phyloP scores from a whole-genome alignment of 2,113 vertebrate species.

The Cynocephalus volans region DNA sequence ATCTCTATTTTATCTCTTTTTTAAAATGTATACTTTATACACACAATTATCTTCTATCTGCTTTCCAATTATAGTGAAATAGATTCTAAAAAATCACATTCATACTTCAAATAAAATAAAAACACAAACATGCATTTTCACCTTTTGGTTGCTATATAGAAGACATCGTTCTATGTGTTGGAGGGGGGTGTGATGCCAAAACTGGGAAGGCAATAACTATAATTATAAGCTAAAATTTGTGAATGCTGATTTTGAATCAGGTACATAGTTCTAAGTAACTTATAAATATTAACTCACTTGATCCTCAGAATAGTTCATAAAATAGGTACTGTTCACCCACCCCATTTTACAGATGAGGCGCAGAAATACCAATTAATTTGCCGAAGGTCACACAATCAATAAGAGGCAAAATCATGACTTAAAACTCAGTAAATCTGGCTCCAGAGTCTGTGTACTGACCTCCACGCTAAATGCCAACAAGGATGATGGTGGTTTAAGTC shows the following conservation, averaged over 20 bases:
- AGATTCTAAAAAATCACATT: not conserved
- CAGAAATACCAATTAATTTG: conserved; percentile 6
- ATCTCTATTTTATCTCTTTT: not conserved
- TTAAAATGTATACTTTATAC: not conserved
- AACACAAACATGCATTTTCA: not conserved
- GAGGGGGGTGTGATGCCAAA: not conserved
- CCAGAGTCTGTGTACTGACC: not conserved
- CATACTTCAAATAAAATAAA: not conserved
- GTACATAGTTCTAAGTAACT: not conserved
- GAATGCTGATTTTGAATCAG: not conserved
- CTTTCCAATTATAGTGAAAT: not conserved
- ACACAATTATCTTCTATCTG: not conserved
- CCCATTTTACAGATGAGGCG: not conserved
- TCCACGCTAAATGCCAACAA: not conserved
- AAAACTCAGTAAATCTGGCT: not conserved
- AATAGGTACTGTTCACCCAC: not conserved
- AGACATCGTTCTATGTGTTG: not conserved
- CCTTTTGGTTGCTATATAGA: not conserved
- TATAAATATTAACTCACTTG: not conserved
- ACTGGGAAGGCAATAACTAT: not conserved
- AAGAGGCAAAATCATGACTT: conserved; percentile 2
- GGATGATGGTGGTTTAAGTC: not conserved
- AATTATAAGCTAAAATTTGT: not conserved
- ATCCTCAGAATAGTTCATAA: not conserved
- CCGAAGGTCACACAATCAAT: not conserved